Base-by-base conservation (phyloP, 2,113 vertebrate genomes). In the Dolichallabes microphthalmus region DNA sequence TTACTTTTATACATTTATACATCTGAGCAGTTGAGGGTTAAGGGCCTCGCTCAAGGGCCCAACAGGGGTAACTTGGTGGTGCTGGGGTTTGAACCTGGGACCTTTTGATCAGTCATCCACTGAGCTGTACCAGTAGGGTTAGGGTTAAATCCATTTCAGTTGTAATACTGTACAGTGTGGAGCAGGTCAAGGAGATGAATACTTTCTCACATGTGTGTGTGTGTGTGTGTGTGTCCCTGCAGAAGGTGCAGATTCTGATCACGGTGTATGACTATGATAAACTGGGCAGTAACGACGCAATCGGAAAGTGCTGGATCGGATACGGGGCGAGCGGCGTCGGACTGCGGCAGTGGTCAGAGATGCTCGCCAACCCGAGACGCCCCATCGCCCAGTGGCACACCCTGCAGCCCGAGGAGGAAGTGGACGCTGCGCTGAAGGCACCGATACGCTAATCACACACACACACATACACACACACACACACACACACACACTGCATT, bases 311-410 rank as follows among this genome's bases (percentile, higher is more conserved):
- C 88, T 96, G 95, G 94, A 95, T 96, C 1, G 96, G 96, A 63
- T 96, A 93, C 1, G 96, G 95, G 0, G 94, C 95, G n/a, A 94
- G 94, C 0, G 95, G 96, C 0, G 93, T 95, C 0, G 96, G 95
- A n/a, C 92, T 96, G 20, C 95, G 95, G 55, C 96, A 96, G 74
- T 96, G 96, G 96, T 96, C 96, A 0, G 96, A 96, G 89, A 96
- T 96, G 96, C 83, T 96, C 90, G 96, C 96, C 91, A 96, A 96
- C 83, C 96, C 96, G 57, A 91, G 96, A 63, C 94, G 96, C 55
- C 96, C 96, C 0, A 94, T 96, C 68, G 96, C 96, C 58, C 96
- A 96, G 92, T 96, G 96, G 96, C 96, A 96, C 89, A 94, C 93
- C 4, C 93, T 96, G 86, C 92, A 82, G 80, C 83, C 91, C 0